Conservation (phyloP, 2,797 vertebrate genomes). For the Clarias pachynema region DNA sequence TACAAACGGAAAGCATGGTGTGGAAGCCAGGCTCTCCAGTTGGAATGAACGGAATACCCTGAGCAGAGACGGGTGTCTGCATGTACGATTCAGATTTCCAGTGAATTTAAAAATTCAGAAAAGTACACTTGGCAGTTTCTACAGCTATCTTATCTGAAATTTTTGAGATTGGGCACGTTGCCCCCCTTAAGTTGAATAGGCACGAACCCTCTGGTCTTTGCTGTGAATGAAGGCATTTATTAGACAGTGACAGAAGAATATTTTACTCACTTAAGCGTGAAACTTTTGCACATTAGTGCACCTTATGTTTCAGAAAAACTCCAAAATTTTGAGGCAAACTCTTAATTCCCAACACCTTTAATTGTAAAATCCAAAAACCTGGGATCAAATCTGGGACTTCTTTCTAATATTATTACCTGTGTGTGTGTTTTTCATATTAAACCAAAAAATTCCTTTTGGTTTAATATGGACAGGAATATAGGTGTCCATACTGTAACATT, state of each 20-base stretch:
- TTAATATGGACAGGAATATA: not conserved
- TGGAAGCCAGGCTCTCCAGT: too few species aligned
- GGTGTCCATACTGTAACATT: not conserved
- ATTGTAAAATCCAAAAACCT: not conserved
- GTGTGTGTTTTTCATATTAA: too few species aligned
- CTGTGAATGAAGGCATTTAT: not conserved
- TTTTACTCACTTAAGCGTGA: not conserved
- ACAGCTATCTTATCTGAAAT: too few species aligned
- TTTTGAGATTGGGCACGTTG: too few species aligned
- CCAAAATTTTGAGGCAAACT: not conserved
- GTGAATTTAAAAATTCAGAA: too few species aligned
- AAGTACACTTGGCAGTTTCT: too few species aligned
- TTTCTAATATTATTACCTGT: not conserved
- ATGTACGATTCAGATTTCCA: too few species aligned
- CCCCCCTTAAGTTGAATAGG: too few species aligned
- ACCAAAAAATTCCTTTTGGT: too few species aligned
- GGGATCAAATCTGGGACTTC: not conserved
- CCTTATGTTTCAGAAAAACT: not conserved
- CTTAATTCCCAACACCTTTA: not conserved
- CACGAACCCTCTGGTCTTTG: not conserved
- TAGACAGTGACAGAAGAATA: not conserved
- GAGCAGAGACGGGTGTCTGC: too few species aligned
- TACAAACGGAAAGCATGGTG: too few species aligned
- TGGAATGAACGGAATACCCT: too few species aligned
- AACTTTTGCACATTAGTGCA: not conserved